A percentile compares a stretch with the other conserved stretches of the same genome.
These are phyloP conservation scores for Oceanodroma leucorhoa DNA, from an alignment of 2,797 vertebrate genomes.

Conservation along the genomic window DNA sequence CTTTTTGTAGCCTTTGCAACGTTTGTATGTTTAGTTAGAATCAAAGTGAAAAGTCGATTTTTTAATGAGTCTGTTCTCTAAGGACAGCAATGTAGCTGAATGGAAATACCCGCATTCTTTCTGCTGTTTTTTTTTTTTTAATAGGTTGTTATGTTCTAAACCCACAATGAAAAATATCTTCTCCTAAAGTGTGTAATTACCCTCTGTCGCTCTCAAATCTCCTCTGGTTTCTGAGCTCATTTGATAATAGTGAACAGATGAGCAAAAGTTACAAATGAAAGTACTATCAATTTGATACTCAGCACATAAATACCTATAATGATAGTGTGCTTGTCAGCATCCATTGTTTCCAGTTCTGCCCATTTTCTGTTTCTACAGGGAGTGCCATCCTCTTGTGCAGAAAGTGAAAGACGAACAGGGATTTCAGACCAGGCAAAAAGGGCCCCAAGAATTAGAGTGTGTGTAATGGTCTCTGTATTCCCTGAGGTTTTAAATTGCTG, in stretches of 20 bases:
- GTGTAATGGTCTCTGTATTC: not conserved
- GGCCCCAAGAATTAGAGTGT: not conserved
- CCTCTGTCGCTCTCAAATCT: conserved; percentile 76
- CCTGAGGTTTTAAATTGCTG: not conserved
- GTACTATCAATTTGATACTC: conserved; percentile 74
- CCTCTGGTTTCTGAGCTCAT: conserved; percentile 74
- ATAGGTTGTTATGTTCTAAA: conserved; percentile 70
- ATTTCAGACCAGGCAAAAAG: conserved; percentile 51
- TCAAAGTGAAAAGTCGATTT: not conserved
- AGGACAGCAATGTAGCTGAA: not conserved
- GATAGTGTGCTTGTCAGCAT: conserved; percentile 74
- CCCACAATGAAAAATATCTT: conserved; percentile 72
- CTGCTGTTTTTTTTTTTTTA: not conserved
- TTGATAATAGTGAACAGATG: conserved; percentile 79
- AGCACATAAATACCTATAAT: conserved; percentile 79
- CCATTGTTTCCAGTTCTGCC: conserved; percentile 76
- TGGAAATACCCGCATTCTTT: conserved; percentile 52
- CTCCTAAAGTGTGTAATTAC: conserved; percentile 79
- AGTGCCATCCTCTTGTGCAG: conserved; percentile 44
- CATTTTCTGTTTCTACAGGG: conserved; percentile 66
- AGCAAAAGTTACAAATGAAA: conserved; percentile 81
- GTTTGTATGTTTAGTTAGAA: not conserved
- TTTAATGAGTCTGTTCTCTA: not conserved
- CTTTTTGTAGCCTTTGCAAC: not conserved
- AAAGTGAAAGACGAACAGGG: conserved; percentile 56